Evolutionary conservation across 2,888 invertebrate genomes (phyloP).

Genomic region (Urechis unicinctus): DNA sequence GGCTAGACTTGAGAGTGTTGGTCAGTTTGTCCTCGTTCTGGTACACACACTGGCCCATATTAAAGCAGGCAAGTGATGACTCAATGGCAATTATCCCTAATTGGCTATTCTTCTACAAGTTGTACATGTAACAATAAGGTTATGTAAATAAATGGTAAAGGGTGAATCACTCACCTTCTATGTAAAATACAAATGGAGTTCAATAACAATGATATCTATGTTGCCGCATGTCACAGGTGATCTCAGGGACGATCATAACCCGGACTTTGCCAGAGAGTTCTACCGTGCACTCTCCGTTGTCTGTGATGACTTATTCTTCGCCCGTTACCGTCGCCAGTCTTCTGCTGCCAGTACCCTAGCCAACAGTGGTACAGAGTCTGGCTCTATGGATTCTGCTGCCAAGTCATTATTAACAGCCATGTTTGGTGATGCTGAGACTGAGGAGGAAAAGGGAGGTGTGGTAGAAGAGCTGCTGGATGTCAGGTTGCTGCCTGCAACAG

Average conservation of each 20-base stretch:
- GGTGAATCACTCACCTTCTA: no score
- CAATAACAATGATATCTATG: no score
- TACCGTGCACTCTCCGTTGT: conserved; percentile 41
- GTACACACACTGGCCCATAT: conserved; percentile 45
- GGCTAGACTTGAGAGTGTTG: conserved; percentile 40
- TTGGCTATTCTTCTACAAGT: no score
- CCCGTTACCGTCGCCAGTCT: conserved; percentile 32
- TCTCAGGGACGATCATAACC: conserved; percentile 38
- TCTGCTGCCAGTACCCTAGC: conserved; percentile 20
- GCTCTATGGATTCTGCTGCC: conserved; percentile 20
- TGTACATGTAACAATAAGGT: no score
- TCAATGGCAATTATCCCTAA: background rate
- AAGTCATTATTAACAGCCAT: conserved; percentile 31
- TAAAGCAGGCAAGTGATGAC: conserved; percentile 31
- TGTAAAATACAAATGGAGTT: no score
- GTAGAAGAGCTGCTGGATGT: conserved; percentile 41
- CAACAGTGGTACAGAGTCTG: conserved; percentile 15
- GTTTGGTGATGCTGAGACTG: conserved; percentile 37
- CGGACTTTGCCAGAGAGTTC: conserved; percentile 40
- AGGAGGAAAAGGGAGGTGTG: conserved; percentile 36
- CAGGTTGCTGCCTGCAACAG: conserved; percentile 35
- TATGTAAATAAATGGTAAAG: no score
- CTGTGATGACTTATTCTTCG: conserved; percentile 46
- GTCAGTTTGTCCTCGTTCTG: conserved; percentile 41
- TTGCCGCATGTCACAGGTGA: no score